phyloP scores from a whole-genome alignment of 1,140 invertebrate genomes.

The Aphis craccivora region DNA sequence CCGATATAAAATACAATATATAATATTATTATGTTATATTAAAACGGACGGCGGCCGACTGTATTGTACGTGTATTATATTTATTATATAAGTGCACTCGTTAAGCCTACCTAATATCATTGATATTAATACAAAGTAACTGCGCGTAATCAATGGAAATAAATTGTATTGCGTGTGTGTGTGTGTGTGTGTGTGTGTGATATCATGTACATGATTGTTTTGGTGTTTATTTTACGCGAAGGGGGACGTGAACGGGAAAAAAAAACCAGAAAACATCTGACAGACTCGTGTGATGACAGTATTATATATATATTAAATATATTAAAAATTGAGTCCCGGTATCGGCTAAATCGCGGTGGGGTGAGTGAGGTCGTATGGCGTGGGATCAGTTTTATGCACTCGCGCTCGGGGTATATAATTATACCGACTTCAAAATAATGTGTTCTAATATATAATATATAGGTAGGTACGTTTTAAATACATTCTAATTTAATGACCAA shows the following conservation, averaged over 20 bases:
- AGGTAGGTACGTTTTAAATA: too few species aligned
- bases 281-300: not conserved
- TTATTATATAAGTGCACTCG: not conserved
- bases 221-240: conserved; percentile 6
- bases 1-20: not conserved
- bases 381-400: not conserved
- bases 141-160: not conserved
- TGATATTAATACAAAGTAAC: not conserved
- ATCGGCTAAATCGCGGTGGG: not conserved
- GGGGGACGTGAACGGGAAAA: not conserved
- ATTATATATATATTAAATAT: not conserved
- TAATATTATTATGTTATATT: not conserved
- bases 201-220: not conserved
- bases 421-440: not conserved
- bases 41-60: not conserved
- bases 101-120: not conserved
- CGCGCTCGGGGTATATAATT: not conserved
- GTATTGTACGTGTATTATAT: not conserved
- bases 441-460: not conserved
- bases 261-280: not conserved
- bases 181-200: too few species aligned
- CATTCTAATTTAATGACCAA: not conserved
- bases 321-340: conserved; percentile 2
- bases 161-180: not conserved
- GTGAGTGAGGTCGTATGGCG: not conserved